Conservation (phyloP, 2,888 invertebrate species). For the Nemurella pictetii region DNA sequence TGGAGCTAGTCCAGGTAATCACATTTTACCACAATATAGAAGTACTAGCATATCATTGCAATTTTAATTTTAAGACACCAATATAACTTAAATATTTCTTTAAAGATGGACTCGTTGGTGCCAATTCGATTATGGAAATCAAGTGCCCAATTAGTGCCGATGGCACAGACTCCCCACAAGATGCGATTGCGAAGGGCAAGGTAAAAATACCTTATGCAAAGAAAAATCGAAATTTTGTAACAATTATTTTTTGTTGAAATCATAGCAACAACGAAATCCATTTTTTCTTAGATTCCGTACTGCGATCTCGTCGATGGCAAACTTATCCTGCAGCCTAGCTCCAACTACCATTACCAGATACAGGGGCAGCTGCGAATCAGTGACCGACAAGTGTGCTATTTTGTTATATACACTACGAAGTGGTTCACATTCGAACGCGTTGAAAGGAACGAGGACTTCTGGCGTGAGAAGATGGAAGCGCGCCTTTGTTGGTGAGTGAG, state of each 20-base stretch:
- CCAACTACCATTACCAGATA: slow-evolving; percentile 24
- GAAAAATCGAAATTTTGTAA: too few relatives aligned
- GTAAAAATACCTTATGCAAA: not conserved
- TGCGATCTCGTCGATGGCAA: slow-evolving; percentile 7
- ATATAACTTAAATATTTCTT: not conserved
- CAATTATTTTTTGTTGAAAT: too few relatives aligned
- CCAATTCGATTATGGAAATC: slow-evolving; percentile 43
- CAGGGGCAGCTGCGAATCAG: slow-evolving; percentile 33
- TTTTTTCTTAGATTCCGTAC: not conserved
- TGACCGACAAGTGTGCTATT: not conserved
- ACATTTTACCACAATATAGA: too few relatives aligned
- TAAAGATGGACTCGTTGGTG: slow-evolving; percentile 42
- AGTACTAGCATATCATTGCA: too few relatives aligned
- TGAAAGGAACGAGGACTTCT: not conserved
- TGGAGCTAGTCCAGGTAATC: slow-evolving; percentile 42
- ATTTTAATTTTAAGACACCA: not conserved
- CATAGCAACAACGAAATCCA: too few relatives aligned
- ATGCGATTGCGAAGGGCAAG: slow-evolving; percentile 29
- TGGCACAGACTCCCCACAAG: slow-evolving; percentile 36
- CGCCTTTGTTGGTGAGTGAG: too few relatives aligned
- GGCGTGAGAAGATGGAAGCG: too few relatives aligned
- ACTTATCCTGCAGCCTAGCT: not conserved
- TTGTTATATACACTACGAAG: slow-evolving; percentile 4
- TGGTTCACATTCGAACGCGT: not conserved
- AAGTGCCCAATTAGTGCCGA: slow-evolving; percentile 42